Evolutionary conservation across 2,113 vertebrate genomes (phyloP).

Genomic region (Aix galericulata): DNA sequence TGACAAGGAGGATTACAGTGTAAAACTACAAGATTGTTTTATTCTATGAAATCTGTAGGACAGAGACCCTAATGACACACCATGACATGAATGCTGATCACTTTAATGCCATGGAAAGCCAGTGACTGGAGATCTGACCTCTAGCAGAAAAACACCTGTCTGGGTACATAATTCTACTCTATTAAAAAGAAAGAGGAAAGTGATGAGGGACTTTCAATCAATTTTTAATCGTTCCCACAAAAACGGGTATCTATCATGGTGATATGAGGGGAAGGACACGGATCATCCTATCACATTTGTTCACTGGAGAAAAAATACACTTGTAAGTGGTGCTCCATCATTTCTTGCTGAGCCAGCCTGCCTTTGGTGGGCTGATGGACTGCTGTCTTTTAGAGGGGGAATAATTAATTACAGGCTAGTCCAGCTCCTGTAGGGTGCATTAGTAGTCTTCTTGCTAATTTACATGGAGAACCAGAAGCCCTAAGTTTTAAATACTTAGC

Average conservation of each 20-base stretch:
- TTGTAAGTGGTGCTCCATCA: not conserved
- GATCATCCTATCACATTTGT: slow-evolving; percentile 11
- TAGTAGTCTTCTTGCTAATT: not conserved
- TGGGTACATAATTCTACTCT: slow-evolving; percentile 30
- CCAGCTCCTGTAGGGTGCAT: not conserved
- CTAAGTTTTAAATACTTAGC: accelerated
- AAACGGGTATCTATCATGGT: not conserved
- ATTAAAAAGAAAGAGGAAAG: slow-evolving; percentile 1
- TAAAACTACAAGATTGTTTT: slow-evolving; percentile 16
- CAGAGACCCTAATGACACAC: not conserved
- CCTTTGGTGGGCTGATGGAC: not conserved
- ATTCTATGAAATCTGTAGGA: not conserved
- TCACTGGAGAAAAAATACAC: not conserved
- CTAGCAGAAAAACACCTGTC: slow-evolving; percentile 24
- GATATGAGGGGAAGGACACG: slow-evolving; percentile 30
- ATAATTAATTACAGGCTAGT: not conserved
- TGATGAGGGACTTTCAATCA: slow-evolving; percentile 2
- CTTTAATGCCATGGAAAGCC: not conserved
- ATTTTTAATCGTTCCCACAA: slow-evolving; percentile 33
- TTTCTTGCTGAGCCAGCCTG: slow-evolving; percentile 11
- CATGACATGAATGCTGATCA: not conserved
- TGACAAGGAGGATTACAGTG: not conserved
- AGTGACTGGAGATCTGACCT: slow-evolving; percentile 3
- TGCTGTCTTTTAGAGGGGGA: not conserved
- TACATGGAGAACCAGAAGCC: not conserved